Evolutionary conservation across 2,797 vertebrate genomes (phyloP).

Genomic region (Heterohyrax brucei): DNA sequence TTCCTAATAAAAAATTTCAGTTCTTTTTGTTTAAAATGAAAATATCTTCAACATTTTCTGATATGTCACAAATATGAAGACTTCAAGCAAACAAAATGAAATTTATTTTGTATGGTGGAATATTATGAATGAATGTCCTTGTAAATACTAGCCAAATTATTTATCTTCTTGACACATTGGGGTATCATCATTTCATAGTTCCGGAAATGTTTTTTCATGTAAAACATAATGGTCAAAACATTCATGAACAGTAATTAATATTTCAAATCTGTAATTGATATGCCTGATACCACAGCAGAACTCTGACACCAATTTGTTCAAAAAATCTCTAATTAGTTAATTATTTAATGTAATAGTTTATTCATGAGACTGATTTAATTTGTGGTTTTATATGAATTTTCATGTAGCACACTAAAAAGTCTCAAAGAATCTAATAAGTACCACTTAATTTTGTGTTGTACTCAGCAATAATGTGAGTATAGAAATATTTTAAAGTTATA

Average conservation of each 20-base stretch:
- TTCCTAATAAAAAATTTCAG: neutral
- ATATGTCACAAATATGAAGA: neutral
- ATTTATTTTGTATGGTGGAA: neutral
- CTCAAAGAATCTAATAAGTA: conserved; percentile 26
- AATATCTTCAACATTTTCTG: neutral
- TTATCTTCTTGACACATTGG: neutral
- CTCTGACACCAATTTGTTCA: conserved; percentile 15
- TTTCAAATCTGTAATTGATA: conserved; percentile 52
- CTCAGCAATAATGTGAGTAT: conserved; percentile 31
- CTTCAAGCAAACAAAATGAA: conserved; percentile 50
- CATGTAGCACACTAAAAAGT: conserved; percentile 17
- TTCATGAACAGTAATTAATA: conserved; percentile 48
- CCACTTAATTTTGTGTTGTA: conserved; percentile 51
- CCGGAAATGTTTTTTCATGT: neutral
- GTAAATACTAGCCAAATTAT: conserved; percentile 39
- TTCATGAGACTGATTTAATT: conserved; percentile 66
- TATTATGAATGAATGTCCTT: neutral
- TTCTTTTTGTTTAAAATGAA: conserved; percentile 2
- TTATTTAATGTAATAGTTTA: conserved; percentile 62
- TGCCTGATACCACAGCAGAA: conserved; percentile 33
- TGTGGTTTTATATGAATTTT: conserved; percentile 62
- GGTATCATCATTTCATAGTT: neutral
- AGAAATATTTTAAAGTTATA: conserved; percentile 9
- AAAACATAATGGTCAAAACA: conserved; percentile 20
- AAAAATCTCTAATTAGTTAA: conserved; percentile 1